Evolutionary conservation across 2,113 vertebrate species (phyloP).

Genomic region (Callipepla squamata): DNA sequence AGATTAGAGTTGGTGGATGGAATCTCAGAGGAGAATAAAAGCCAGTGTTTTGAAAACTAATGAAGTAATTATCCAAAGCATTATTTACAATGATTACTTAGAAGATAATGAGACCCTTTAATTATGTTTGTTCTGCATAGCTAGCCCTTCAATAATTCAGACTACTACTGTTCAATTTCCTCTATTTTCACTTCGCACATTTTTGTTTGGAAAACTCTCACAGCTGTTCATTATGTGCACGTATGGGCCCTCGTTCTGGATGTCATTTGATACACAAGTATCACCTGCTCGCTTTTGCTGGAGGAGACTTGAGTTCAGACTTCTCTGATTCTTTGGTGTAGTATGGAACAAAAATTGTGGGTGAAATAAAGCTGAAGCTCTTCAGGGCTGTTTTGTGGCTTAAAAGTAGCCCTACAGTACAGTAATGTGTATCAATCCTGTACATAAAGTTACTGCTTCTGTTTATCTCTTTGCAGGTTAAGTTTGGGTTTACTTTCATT

Average conservation of each 20-base stretch:
- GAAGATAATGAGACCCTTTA: constrained; percentile 71
- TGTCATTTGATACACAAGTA: background rate
- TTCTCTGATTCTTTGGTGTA: background rate
- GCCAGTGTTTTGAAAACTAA: constrained; percentile 58
- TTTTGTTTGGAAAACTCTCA: background rate
- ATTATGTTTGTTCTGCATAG: constrained; percentile 66
- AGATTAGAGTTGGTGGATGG: constrained; percentile 7
- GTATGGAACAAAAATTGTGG: background rate
- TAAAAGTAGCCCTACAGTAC: rapidly evolving
- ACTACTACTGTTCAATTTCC: background rate
- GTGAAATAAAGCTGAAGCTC: background rate
- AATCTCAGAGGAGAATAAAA: constrained; percentile 68
- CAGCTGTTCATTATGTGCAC: background rate
- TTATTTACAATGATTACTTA: constrained; percentile 68
- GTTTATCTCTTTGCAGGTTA: background rate
- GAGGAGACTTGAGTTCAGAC: background rate
- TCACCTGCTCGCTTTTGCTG: background rate
- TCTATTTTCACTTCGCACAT: background rate
- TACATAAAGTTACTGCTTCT: background rate
- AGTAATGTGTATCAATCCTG: too few relatives aligned
- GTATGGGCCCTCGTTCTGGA: background rate
- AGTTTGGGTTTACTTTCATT: background rate
- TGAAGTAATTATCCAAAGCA: constrained; percentile 72
- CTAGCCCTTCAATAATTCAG: constrained; percentile 64
- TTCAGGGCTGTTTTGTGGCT: background rate